Percentiles rank a stretch among this genome's conserved stretches.
These are phyloP conservation scores for Daboia siamensis DNA, from an alignment of 2,113 vertebrate genomes.

Conservation along the genomic window DNA sequence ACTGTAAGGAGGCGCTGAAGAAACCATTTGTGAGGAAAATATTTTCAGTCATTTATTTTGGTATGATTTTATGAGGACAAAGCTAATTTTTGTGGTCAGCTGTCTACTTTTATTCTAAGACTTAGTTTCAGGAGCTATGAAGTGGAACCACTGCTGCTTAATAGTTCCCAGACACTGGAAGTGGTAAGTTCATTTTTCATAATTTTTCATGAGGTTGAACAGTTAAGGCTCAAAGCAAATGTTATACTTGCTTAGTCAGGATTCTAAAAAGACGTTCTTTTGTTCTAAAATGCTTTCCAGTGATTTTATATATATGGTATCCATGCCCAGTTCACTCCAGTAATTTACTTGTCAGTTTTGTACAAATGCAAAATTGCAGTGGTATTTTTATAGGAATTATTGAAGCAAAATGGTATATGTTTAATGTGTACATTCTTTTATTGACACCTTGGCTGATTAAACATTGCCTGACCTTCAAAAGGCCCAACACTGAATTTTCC, in stretches of 20 bases:
- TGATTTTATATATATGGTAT: background rate
- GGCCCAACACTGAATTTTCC: background rate
- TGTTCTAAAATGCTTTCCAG: background rate
- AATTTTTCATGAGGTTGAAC: slow-evolving; percentile 44
- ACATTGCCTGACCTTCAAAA: background rate
- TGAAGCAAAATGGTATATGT: background rate
- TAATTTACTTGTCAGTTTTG: background rate
- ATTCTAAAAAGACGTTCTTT: background rate
- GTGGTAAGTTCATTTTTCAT: slow-evolving; percentile 49
- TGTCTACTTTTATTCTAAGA: slow-evolving; percentile 63
- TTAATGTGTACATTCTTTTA: background rate
- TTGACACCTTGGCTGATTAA: background rate
- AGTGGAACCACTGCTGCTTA: slow-evolving; percentile 64
- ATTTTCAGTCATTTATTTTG: slow-evolving; percentile 54
- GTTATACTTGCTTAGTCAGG: slow-evolving; percentile 18
- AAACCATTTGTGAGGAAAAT: slow-evolving; percentile 58
- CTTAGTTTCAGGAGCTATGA: slow-evolving; percentile 50
- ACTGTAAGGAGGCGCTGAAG: slow-evolving; percentile 52
- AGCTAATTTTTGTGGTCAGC: slow-evolving; percentile 61
- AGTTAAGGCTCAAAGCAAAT: slow-evolving; percentile 45
- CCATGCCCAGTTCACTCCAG: background rate
- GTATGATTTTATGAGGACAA: slow-evolving; percentile 62
- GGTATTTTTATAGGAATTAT: background rate
- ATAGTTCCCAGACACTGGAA: slow-evolving; percentile 63
- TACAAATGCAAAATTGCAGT: background rate